Evolutionary conservation across 2,888 invertebrate genomes (phyloP), one percentile per base, ranked within the genome.

Genomic region (Lithophane socia): DNA sequence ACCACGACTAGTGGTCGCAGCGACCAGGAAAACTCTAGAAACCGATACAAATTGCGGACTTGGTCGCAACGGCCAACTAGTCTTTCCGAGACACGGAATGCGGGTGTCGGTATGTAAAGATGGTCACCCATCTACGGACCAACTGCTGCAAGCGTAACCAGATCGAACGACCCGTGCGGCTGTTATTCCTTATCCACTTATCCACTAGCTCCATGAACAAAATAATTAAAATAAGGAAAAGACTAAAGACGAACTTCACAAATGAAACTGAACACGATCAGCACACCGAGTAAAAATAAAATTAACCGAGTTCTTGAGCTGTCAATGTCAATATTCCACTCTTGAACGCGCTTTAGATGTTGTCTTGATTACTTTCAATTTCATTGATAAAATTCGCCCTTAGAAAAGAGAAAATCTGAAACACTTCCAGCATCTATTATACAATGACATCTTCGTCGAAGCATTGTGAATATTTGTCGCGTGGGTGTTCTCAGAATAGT

Each of bases 381-480:
- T 42, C 37, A 21, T 37, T 42, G n/a, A 3, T 64, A n/a, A 42
- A 42, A 64, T 42, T 64, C 9, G 4, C 4, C n/a, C 9, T n/a
- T 7, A 18, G n/a, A 58, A 21, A 13, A 61, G 12, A 37, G 0
- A 54, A 52, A n/a, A 67, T 44, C 13, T n/a, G 0, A 24, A 82
- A 54, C 86, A 64, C 79, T 67, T 86, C 86, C 56, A 78, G 84
- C 7, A 56, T 44, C 37, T 18, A 37, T 7, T 44, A 56, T 61
- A 63, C 52, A 81, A 65, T 67, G 69, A 84, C 58, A 89, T 86
- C 83, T 78, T 68, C 21, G 82, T 78, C 21, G 13, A 60, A 80
- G 73, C 73, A 80, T 89, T 86, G 84, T 84, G 81, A 84, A 88
- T 86, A 90, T 87, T 88, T 86, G 83, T 87, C 81, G 87, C 79